Evolutionary conservation across 23 tunicate species (phyloP).

Genomic region (Diplosoma virens): DNA sequence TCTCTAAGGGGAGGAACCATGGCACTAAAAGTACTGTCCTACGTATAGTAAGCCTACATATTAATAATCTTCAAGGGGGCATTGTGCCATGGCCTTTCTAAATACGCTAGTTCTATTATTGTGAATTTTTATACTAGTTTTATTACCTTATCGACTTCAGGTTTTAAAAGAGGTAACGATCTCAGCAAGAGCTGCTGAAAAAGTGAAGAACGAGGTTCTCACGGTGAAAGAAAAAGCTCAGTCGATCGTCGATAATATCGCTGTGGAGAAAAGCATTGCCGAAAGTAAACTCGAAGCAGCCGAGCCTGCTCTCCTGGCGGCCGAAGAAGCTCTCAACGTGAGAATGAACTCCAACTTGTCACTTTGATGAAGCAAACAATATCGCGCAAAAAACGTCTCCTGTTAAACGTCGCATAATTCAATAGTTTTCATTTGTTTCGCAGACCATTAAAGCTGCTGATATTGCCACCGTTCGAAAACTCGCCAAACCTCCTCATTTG

Average conservation of each 20-base stretch:
- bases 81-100: too few species aligned
- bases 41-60: too few species aligned
- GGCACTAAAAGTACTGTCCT: too few species aligned
- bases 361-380: not conserved
- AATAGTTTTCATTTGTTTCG: not conserved
- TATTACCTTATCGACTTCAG: conserved; percentile 15
- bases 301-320: conserved; percentile 93
- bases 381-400: not conserved
- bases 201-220: conserved; percentile 88
- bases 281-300: conserved; percentile 90
- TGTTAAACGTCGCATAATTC: not conserved
- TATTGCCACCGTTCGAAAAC: conserved; percentile 99
- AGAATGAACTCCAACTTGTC: not conserved
- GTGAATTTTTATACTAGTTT: too few species aligned
- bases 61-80: too few species aligned
- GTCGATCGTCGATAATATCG: conserved; percentile 86
- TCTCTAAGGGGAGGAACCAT: too few species aligned
- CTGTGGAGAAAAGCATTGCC: conserved; percentile 77
- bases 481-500: conserved; percentile 99
- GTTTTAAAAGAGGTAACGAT: conserved; percentile 94
- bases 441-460: conserved; percentile 99
- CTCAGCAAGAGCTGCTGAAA: conserved; percentile 95
- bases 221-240: conserved; percentile 98
- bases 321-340: conserved; percentile 98
- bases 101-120: too few species aligned